Base-by-base conservation (phyloP, 1,140 invertebrate species). In the Augochlora pura region DNA sequence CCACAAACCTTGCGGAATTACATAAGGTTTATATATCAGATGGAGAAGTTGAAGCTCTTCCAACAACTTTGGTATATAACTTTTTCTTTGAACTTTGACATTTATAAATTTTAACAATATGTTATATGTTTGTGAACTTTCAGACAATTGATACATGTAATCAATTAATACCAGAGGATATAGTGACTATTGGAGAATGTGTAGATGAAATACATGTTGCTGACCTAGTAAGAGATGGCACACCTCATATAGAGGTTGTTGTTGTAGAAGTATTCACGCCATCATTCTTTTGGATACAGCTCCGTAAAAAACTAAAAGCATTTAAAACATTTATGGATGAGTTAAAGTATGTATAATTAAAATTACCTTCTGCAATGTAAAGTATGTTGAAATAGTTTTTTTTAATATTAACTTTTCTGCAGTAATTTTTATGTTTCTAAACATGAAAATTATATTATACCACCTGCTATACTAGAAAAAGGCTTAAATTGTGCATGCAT, bases 281-380 rank as follows among this genome's bases (percentile, higher is more conserved):
- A 6, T 88, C 88, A 0, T 92, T 93, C 52, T 93, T 93, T 54
- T 93, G 92, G 92, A 80, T 93, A 64, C 85, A 86, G 10, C 79
- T 89, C 16, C 39, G 81, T 1, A 81, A 87, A 57, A 88, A 87
- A 18, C 54, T 27, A 39, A 71, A 42, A 5, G 67, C 42, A 27
- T 87, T 91, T 39, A 69, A 82, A 5, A 18, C 27, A 18, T 66
- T 92, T 5, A 92, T 92, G 91, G 21, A 73, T 2, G 68, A 84
- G 1, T 65, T 93, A 18, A 65, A 80, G 92, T 92, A 83, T 86
- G 87, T 86, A 82, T 42, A 60, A 80, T 76, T 10, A 16, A 52
- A 14, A 42, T 83, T 52, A 52, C 52, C 27, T 60, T 49, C 70
- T 73, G 18, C 39, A 38, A 62, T 63, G 52, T 77, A 25, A 2